Evolutionary conservation across 2,113 vertebrate species (phyloP), one percentile per base, ranked within the genome.

Genomic region (Dermatemys mawii): DNA sequence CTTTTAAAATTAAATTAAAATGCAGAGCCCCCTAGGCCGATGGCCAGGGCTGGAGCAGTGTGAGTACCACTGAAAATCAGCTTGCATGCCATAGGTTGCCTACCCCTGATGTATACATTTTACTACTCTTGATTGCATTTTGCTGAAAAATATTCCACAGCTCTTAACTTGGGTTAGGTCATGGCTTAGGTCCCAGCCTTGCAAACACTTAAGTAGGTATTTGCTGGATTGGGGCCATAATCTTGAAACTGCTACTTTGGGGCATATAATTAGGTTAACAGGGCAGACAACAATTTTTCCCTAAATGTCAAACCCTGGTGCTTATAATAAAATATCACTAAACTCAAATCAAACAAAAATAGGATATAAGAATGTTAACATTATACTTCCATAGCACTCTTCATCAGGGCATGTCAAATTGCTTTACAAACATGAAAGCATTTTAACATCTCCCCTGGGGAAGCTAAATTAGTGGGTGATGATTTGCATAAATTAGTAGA

Each of bases 141-240:
- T 29, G n/a, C 22, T 93, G 90, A 44, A 83, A 85, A 53, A 19
- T 83, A 83, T 6, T 19, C 7, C 12, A 1, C 3, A 3, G 32
- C 16, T 67, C 29, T 87, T 91, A 81, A 17, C 51, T 84, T 87
- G 53, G 88, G 17, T 90, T 87, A 54, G 5, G 6, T 3, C 1
- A 21, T 91, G 44, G 63, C 29, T 32, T 84, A 26, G 54, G 54
- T 44, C 19, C 8, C 83, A 1, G 11, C 81, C 55, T 27, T 90
- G 46, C 0, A 0, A 88, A 38, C 0, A 0, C 5, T 87, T 91
- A 91, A 87, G 86, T 41, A 6, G 53, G 38, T 87, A 88, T 27
- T 86, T 63, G 6, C 87, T 79, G 75, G 76, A 3, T 22, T 91
- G 82, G 82, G 32, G 26, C 85, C 60, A 92, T 87, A 94, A 92